Conservation (phyloP, 1,140 invertebrate species). For the Callitettix versicolor region DNA sequence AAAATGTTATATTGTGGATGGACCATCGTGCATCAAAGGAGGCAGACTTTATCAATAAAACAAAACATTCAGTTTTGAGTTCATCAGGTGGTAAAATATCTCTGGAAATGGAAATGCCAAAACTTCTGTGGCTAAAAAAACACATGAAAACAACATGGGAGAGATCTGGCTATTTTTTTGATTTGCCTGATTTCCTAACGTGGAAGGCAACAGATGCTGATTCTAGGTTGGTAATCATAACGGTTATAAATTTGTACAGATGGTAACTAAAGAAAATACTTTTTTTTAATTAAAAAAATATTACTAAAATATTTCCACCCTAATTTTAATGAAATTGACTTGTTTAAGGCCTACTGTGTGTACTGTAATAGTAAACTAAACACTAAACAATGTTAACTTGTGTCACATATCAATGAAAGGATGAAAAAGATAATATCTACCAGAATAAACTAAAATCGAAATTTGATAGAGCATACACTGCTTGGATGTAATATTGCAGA, state of each 20-base stretch:
- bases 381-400: too few relatives aligned
- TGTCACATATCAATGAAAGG: too few relatives aligned
- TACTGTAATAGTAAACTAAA: constrained; percentile 9
- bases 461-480: too few relatives aligned
- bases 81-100: constrained; percentile 88
- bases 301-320: too few relatives aligned
- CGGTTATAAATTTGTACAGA: too few relatives aligned
- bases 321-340: too few relatives aligned
- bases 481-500: too few relatives aligned
- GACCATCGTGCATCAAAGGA: constrained; percentile 82
- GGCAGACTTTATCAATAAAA: constrained; percentile 71
- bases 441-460: too few relatives aligned
- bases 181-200: constrained; percentile 88
- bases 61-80: constrained; percentile 61
- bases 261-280: too few relatives aligned
- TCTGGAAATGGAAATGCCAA: constrained; percentile 90
- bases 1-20: constrained; percentile 95
- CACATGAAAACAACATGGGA: constrained; percentile 59
- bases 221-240: constrained; percentile 47
- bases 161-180: constrained; percentile 67
- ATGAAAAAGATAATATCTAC: too few relatives aligned
- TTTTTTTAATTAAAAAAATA: too few relatives aligned
- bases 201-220: constrained; percentile 77
- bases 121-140: constrained; percentile 88
- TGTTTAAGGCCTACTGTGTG: constrained; percentile 2